Conservation (phyloP, 2,888 invertebrate genomes). For the Drosophila greeni region DNA sequence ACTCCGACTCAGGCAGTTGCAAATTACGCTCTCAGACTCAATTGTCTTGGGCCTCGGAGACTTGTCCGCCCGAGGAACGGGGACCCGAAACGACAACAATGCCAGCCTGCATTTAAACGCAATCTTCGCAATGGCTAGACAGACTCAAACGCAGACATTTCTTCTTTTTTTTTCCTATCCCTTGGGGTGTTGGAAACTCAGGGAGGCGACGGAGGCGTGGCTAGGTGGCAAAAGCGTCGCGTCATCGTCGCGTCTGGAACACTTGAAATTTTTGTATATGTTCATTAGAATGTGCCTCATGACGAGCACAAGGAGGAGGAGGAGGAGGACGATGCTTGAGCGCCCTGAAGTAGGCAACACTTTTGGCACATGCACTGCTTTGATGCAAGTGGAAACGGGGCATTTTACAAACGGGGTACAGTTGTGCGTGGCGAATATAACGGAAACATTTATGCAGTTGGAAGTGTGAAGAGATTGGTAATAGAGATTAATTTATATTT, state of each 20-base stretch:
- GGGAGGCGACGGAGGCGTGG: conserved; percentile 29
- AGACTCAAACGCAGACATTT: conserved; percentile 32
- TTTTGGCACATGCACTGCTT: conserved; percentile 30
- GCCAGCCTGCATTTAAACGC: conserved; percentile 70
- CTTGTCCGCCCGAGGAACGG: conserved; percentile 39
- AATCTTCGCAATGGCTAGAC: conserved; percentile 68
- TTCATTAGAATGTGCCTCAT: conserved; percentile 63
- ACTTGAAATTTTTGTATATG: conserved; percentile 61
- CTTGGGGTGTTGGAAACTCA: conserved; percentile 26
- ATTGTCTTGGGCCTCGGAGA: conserved; percentile 75
- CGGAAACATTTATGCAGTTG: background rate
- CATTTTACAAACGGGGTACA: conserved; percentile 38
- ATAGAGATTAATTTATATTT: background rate
- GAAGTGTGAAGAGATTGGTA: background rate
- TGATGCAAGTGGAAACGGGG: conserved; percentile 21
- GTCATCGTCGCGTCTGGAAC: conserved; percentile 71
- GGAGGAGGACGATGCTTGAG: conserved; percentile 50
- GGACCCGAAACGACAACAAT: conserved; percentile 45
- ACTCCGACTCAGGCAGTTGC: conserved; percentile 74
- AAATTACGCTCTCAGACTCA: conserved; percentile 76
- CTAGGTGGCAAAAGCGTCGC: conserved; percentile 57
- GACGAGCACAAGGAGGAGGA: too few relatives aligned
- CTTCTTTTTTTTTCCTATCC: conserved; percentile 13
- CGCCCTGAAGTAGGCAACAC: conserved; percentile 71
- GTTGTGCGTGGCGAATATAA: conserved; percentile 38